Percentiles rank a stretch among this genome's conserved stretches.
Evolutionary conservation across 1,140 invertebrate species (phyloP).

Genomic region (Mycetomoellerius zeteki): DNA sequence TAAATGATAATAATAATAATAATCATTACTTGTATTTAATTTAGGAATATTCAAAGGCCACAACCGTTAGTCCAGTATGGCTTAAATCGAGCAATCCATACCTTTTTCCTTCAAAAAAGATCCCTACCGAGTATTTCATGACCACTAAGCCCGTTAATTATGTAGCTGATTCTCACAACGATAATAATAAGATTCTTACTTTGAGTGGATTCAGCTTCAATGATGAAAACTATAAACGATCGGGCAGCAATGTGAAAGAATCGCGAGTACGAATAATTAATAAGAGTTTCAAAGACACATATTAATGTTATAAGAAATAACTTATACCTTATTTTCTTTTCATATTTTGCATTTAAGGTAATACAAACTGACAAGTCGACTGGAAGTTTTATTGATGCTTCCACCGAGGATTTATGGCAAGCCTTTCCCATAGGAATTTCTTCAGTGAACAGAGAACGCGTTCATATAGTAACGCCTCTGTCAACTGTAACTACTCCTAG

Average conservation of each 20-base stretch:
- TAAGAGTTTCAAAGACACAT: background rate
- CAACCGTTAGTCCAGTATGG: slow-evolving; percentile 77
- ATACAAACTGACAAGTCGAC: slow-evolving; percentile 5
- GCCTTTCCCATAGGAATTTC: slow-evolving; percentile 90
- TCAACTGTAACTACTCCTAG: slow-evolving; percentile 76
- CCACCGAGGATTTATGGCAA: slow-evolving; percentile 86
- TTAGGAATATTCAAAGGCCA: slow-evolving; percentile 84
- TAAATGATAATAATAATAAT: background rate
- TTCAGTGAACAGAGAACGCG: slow-evolving; percentile 91
- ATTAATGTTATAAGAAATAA: background rate
- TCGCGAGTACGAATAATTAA: slow-evolving; percentile 51
- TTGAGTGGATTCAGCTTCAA: slow-evolving; percentile 78
- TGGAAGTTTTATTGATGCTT: background rate
- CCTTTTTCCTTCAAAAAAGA: slow-evolving; percentile 90
- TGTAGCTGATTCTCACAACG: slow-evolving; percentile 65
- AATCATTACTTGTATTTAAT: slow-evolving; percentile 12
- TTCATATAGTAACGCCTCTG: slow-evolving; percentile 92
- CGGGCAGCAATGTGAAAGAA: slow-evolving; percentile 84
- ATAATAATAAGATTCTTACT: slow-evolving; percentile 61
- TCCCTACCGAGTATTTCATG: slow-evolving; percentile 92
- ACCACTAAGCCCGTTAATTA: slow-evolving; percentile 86
- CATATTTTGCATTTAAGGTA: slow-evolving; percentile 5
- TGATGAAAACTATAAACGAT: slow-evolving; percentile 87
- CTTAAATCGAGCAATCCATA: slow-evolving; percentile 85
- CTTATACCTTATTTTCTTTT: background rate